Conservation (phyloP, 2,797 vertebrate species). For the Melanotaenia boesemani region DNA sequence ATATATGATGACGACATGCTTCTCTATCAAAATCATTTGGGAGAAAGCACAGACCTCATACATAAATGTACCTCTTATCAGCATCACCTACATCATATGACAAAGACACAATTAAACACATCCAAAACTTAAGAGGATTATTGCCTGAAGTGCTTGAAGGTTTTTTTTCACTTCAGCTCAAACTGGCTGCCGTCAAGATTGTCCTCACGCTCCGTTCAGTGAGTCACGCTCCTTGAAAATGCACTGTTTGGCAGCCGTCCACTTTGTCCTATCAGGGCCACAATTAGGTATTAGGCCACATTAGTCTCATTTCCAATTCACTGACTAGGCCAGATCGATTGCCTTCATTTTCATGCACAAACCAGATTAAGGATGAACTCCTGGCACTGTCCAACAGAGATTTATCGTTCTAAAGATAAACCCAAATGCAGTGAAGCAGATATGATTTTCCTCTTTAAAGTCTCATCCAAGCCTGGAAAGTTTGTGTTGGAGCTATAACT, state of each 20-base stretch:
- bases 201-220: slow-evolving; percentile 42
- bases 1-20: slow-evolving; percentile 6
- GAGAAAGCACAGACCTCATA: slow-evolving; percentile 38
- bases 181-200: slow-evolving; percentile 58
- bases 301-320: slow-evolving; percentile 79
- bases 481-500: background rate
- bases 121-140: slow-evolving; percentile 18
- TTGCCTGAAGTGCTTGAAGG: slow-evolving; percentile 24
- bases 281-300: slow-evolving; percentile 64
- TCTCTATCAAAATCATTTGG: slow-evolving; percentile 17
- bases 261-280: slow-evolving; percentile 62
- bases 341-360: slow-evolving; percentile 67
- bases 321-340: slow-evolving; percentile 66
- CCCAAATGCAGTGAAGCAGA: slow-evolving; percentile 47
- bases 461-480: slow-evolving; percentile 21
- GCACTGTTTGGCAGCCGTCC: slow-evolving; percentile 66
- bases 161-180: slow-evolving; percentile 54
- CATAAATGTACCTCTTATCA: slow-evolving; percentile 46
- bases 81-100: slow-evolving; percentile 47
- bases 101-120: slow-evolving; percentile 43
- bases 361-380: slow-evolving; percentile 75
- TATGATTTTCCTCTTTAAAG: slow-evolving; percentile 42
- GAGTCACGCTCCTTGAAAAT: slow-evolving; percentile 65
- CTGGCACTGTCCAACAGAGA: slow-evolving; percentile 50
- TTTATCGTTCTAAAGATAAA: slow-evolving; percentile 55